A percentile compares a stretch with the other conserved stretches of the same genome.
Evolutionary conservation across 2,113 vertebrate genomes (phyloP).

Genomic region (Bufo bufo): DNA sequence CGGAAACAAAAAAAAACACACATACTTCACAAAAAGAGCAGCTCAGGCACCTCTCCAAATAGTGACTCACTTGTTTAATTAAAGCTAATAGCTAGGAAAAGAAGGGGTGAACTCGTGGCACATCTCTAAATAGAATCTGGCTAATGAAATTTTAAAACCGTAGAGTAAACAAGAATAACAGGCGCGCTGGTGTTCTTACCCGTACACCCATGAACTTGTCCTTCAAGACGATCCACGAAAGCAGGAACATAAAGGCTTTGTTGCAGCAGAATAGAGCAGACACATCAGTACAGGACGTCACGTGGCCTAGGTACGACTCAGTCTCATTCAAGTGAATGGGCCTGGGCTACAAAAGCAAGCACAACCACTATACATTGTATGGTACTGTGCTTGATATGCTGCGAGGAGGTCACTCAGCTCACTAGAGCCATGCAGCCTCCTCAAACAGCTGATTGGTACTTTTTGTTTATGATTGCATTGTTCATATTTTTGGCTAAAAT

Average conservation of each 20-base stretch:
- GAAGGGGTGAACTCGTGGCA: background rate
- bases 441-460: too few relatives aligned
- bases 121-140: background rate
- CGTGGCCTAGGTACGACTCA: too few relatives aligned
- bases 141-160: background rate
- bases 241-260: conserved; percentile 98
- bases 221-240: conserved; percentile 99
- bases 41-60: conserved; percentile 1
- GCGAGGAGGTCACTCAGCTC: too few relatives aligned
- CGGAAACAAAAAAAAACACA: background rate
- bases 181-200: conserved; percentile 75
- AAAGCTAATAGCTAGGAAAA: background rate
- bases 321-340: too few relatives aligned
- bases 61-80: background rate
- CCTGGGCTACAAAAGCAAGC: too few relatives aligned
- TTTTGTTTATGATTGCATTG: too few relatives aligned
- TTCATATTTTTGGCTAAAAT: too few relatives aligned
- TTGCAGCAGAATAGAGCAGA: conserved; percentile 98
- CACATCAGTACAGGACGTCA: conserved; percentile 85
- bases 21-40: background rate
- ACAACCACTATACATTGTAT: too few relatives aligned
- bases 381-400: too few relatives aligned
- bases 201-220: conserved; percentile 99
- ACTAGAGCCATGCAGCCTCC: too few relatives aligned
- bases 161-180: background rate